Percentiles rank a stretch among this genome's conserved stretches.
These are phyloP conservation scores for Ctena decussata DNA, from an alignment of 2,888 invertebrate genomes.

Conservation along the genomic window DNA sequence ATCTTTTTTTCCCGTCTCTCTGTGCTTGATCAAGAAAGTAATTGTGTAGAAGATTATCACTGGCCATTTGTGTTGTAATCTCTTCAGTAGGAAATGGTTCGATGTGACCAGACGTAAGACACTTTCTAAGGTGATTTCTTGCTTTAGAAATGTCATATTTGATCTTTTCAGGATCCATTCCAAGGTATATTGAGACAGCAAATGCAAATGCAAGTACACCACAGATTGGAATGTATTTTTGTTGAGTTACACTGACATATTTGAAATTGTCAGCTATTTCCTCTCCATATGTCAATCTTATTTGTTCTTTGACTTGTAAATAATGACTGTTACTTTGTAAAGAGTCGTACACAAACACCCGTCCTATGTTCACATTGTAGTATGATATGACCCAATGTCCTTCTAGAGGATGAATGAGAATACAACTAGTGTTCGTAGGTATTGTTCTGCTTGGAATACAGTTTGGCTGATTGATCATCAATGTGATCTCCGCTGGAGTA, in stretches of 20 bases:
- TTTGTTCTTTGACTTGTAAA: neutral
- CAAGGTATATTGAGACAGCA: conserved; percentile 11
- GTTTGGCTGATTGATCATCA: neutral
- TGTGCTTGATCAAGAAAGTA: conserved; percentile 15
- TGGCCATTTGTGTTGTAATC: neutral
- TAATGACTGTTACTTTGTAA: neutral
- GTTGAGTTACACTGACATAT: conserved; percentile 25
- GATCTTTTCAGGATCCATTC: conserved; percentile 1
- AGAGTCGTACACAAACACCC: conserved; percentile 18
- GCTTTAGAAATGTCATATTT: conserved; percentile 10
- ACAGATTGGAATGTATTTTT: conserved; percentile 4
- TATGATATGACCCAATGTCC: conserved; percentile 31
- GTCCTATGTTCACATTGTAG: conserved; percentile 4
- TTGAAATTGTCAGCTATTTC: neutral
- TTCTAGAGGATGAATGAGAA: conserved; percentile 19
- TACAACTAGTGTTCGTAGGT: conserved; percentile 2
- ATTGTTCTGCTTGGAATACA: neutral
- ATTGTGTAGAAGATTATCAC: neutral
- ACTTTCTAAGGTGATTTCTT: conserved; percentile 4
- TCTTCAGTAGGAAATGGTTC: conserved; percentile 12
- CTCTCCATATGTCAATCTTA: conserved; percentile 16
- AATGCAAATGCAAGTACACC: conserved; percentile 22
- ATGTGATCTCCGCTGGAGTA: conserved; percentile 22
- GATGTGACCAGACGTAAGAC: neutral
- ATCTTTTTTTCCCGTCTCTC: neutral